A percentile compares a stretch with the other conserved stretches of the same genome.
phyloP scores from a whole-genome alignment of 2,113 vertebrate species.

The Prunella himalayana region DNA sequence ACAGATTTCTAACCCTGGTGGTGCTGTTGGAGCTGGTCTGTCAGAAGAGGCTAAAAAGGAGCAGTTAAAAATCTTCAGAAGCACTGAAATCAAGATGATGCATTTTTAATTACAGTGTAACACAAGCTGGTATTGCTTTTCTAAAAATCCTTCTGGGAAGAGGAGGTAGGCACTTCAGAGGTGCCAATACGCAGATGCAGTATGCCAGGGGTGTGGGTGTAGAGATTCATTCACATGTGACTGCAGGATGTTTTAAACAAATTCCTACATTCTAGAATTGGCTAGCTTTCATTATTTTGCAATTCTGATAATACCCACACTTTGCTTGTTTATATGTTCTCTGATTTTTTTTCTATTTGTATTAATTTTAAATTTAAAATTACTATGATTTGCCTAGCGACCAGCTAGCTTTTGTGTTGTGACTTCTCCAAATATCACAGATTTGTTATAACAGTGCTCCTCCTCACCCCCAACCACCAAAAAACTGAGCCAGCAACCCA shows the following conservation, averaged over 20 bases:
- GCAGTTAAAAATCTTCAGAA: background rate
- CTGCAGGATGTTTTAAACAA: background rate
- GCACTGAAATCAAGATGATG: background rate
- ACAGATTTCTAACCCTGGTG: background rate
- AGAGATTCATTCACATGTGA: background rate
- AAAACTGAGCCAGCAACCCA: slow-evolving; percentile 70
- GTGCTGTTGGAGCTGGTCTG: background rate
- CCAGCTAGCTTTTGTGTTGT: slow-evolving; percentile 55
- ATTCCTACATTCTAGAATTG: background rate
- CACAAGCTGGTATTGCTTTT: background rate
- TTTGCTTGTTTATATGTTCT: background rate
- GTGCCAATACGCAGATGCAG: background rate
- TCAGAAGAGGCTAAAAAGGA: background rate
- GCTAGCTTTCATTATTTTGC: background rate
- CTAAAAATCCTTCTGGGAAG: background rate
- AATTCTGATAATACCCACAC: background rate
- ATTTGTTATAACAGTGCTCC: slow-evolving; percentile 67
- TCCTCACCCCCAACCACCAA: background rate
- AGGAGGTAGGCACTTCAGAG: background rate
- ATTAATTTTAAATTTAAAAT: slow-evolving; percentile 8
- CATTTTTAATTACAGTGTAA: background rate
- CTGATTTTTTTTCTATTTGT: background rate
- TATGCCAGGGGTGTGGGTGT: background rate
- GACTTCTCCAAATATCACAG: slow-evolving; percentile 68
- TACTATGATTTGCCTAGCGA: background rate